Evolutionary conservation across 2,797 vertebrate genomes (phyloP).

Genomic region (Hyperoplus lanceolatus): DNA sequence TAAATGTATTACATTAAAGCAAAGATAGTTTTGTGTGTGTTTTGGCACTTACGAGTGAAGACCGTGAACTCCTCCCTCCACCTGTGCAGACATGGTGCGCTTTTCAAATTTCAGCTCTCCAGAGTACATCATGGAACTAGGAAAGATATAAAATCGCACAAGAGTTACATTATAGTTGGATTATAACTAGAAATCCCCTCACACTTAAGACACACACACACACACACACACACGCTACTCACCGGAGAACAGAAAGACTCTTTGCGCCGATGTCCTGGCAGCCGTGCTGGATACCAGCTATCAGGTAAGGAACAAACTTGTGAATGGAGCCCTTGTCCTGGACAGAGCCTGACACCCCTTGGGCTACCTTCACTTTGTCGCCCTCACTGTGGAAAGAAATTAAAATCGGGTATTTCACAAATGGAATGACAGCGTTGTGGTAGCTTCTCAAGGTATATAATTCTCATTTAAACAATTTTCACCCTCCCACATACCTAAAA

Average conservation of each 20-base stretch:
- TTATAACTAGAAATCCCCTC: too few species aligned
- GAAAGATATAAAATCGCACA: not conserved
- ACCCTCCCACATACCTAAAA: conserved; percentile 85
- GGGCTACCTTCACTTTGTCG: conserved; percentile 94
- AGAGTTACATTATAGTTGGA: too few species aligned
- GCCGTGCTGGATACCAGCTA: conserved; percentile 94
- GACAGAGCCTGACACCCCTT: conserved; percentile 93
- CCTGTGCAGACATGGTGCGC: conserved; percentile 94
- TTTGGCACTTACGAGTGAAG: conserved; percentile 93
- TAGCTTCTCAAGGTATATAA: too few species aligned
- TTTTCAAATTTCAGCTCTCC: conserved; percentile 96
- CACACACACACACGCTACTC: conserved; percentile 50
- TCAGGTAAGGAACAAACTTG: conserved; percentile 94
- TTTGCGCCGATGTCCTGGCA: conserved; percentile 95
- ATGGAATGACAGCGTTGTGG: not conserved
- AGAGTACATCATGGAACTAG: conserved; percentile 96
- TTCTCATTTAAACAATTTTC: not conserved
- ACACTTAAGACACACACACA: not conserved
- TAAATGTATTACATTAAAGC: not conserved
- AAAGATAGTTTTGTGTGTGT: not conserved
- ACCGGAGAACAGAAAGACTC: conserved; percentile 93
- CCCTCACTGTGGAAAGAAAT: conserved; percentile 86
- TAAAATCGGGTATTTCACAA: not conserved
- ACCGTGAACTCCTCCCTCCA: conserved; percentile 93
- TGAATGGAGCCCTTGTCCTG: conserved; percentile 97